Evolutionary conservation across 2,888 invertebrate species (phyloP), one percentile per base, ranked within the genome.

Genomic region (Calameuta idolon): DNA sequence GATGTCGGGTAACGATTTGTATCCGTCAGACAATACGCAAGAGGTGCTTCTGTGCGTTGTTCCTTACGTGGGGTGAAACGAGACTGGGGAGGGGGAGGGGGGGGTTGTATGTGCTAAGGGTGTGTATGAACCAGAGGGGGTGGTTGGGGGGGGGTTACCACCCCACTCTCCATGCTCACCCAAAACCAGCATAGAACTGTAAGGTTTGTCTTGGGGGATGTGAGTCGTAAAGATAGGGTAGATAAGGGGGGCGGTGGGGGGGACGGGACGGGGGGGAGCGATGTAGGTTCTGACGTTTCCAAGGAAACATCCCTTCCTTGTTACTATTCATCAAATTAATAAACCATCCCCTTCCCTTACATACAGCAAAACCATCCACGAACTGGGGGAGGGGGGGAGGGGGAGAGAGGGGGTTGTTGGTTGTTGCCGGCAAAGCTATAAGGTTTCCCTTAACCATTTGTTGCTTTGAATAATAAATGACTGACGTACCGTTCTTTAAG

Each of bases 251-350:
- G 35, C 1, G 35, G 34, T 0, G 34, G 34, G 1, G 35, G 11
- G 35, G 35, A 2, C 12, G 5, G 35, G 35, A 0, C 0, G 12
- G 2, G 4, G 12, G 15, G 4, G 4, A 15, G 0, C 12, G 3
- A 3, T 4, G 40, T 69, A 79, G 69, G 69, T 77, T 78, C 81
- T 76, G 77, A 79, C 81, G 77, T 80, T 75, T 34, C 74, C 55
- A 77, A 74, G 73, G 77, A 82, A 84, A 83, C 83, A 83, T 85
- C 81, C 77, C 75, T 55, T 55, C 76, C 82, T 84, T 81, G 84
- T 86, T 84, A 83, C 82, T 84, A 85, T 87, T 86, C 83, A 81
- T 87, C 85, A 85, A 82, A 86, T 86, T 86, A 85, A 85, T 83
- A 86, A 85, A 86, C 83, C 80, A 81, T 77, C 74, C 74, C 74